These are phyloP conservation scores for Anneissia japonica DNA, from an alignment of 35 echinoderm and acorn worm species.

Conservation along the genomic window DNA sequence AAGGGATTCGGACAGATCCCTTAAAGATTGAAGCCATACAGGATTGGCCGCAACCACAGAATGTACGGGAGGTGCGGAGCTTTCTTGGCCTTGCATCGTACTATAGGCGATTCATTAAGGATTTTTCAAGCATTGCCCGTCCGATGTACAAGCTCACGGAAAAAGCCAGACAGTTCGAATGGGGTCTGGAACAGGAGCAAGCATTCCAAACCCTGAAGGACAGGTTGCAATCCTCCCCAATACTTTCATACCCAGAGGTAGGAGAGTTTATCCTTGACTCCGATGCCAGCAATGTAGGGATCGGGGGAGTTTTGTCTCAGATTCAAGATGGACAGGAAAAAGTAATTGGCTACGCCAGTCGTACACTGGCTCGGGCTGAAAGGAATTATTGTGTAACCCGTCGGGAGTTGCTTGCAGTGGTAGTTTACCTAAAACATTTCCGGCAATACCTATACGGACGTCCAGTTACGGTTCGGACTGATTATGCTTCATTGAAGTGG, in stretches of 20 bases:
- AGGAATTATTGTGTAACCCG: constrained; percentile 36
- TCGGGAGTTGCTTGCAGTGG: constrained; percentile 17
- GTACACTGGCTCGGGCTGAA: background rate
- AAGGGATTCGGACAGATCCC: constrained; percentile 35
- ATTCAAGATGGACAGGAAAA: constrained; percentile 34
- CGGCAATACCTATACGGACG: constrained; percentile 45
- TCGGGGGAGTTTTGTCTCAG: constrained; percentile 51
- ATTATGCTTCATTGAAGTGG: constrained; percentile 44
- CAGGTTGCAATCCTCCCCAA: background rate
- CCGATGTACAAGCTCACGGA: constrained; percentile 40
- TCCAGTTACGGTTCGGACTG: constrained; percentile 11
- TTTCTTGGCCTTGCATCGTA: constrained; percentile 33
- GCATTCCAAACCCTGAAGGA: constrained; percentile 35
- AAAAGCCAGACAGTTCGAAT: constrained; percentile 9
- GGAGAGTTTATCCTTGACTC: constrained; percentile 33
- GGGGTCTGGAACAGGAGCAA: constrained; percentile 19
- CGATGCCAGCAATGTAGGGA: constrained; percentile 26
- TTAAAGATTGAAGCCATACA: constrained; percentile 21
- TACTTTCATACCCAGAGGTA: constrained; percentile 21
- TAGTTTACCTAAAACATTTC: constrained; percentile 30
- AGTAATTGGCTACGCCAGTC: constrained; percentile 38
- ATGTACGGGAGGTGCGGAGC: constrained; percentile 39
- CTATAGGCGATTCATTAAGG: constrained; percentile 14
- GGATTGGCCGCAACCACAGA: constrained; percentile 21
- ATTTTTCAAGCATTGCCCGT: constrained; percentile 31